Conservation (phyloP, 2,797 vertebrate genomes). For the Cyprinodon diabolis region DNA sequence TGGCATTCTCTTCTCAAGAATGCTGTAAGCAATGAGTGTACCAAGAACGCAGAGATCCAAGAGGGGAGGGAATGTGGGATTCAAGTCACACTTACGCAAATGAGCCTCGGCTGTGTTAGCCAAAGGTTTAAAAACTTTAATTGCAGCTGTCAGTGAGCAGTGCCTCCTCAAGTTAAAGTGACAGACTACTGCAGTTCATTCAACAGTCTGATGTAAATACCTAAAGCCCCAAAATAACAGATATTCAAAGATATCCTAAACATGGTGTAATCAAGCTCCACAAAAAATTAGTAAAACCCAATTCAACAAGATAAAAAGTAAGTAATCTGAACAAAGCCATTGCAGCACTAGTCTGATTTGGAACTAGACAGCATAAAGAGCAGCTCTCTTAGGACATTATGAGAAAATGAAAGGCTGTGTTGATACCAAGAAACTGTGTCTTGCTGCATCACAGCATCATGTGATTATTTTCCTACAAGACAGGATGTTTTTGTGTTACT, state of each 20-base stretch:
- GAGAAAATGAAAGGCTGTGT: background rate
- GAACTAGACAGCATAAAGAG: background rate
- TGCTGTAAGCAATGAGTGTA: background rate
- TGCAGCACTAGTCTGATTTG: constrained; percentile 3
- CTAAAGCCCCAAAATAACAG: background rate
- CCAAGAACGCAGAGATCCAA: constrained; percentile 16
- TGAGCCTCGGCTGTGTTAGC: constrained; percentile 16
- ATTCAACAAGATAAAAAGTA: no score
- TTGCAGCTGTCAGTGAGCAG: constrained; percentile 39
- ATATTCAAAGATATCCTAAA: constrained; percentile 37
- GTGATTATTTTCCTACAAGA: constrained; percentile 4
- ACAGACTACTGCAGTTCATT: constrained; percentile 17
- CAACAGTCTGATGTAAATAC: no score
- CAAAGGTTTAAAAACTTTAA: constrained; percentile 40
- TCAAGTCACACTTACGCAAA: constrained; percentile 34
- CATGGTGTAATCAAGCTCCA: constrained; percentile 41
- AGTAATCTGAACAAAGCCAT: background rate
- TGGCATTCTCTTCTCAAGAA: background rate
- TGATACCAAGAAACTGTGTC: constrained; percentile 1
- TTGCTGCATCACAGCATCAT: background rate
- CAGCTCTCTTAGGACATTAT: background rate
- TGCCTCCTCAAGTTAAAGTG: constrained; percentile 9
- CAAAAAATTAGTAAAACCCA: constrained; percentile 45
- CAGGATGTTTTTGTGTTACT: constrained; percentile 15
- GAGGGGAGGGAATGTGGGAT: constrained; percentile 26